Evolutionary conservation across 1,140 invertebrate species (phyloP).

Genomic region (Cotesia vestalis): DNA sequence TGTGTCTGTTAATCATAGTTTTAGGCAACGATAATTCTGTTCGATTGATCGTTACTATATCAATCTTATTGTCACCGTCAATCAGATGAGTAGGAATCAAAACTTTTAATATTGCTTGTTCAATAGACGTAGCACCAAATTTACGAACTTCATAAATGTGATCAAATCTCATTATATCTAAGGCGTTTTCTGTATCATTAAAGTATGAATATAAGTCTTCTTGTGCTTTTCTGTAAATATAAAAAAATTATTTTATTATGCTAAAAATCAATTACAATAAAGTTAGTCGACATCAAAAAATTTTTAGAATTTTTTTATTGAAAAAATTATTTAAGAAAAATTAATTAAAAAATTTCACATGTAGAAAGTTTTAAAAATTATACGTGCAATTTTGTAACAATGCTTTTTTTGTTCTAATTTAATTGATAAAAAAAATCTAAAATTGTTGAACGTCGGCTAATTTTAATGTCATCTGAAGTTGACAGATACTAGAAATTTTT

Average conservation of each 20-base stretch:
- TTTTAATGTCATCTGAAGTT: too few species aligned
- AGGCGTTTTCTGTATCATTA: constrained; percentile 29
- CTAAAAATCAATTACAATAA: not conserved
- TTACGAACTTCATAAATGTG: constrained; percentile 60
- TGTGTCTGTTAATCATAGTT: not conserved
- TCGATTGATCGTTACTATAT: constrained; percentile 51
- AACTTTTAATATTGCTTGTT: constrained; percentile 49
- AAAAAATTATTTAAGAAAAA: too few species aligned
- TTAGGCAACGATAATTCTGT: constrained; percentile 24
- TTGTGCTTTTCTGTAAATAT: constrained; percentile 46
- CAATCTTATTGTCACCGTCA: constrained; percentile 32
- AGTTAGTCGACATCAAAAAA: too few species aligned
- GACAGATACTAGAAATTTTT: too few species aligned
- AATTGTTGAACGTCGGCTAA: too few species aligned
- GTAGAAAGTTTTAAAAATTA: too few species aligned
- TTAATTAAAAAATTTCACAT: too few species aligned
- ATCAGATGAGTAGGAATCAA: constrained; percentile 50
- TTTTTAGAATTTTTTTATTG: too few species aligned
- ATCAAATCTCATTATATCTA: constrained; percentile 42
- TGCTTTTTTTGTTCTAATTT: too few species aligned
- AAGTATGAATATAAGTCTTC: constrained; percentile 44
- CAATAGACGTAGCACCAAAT: constrained; percentile 58
- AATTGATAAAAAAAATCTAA: too few species aligned
- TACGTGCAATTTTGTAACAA: too few species aligned
- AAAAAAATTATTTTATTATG: constrained; percentile 32